Base-by-base conservation (phyloP, 2,888 invertebrate species). In the Dryocosmus kuriphilus region DNA sequence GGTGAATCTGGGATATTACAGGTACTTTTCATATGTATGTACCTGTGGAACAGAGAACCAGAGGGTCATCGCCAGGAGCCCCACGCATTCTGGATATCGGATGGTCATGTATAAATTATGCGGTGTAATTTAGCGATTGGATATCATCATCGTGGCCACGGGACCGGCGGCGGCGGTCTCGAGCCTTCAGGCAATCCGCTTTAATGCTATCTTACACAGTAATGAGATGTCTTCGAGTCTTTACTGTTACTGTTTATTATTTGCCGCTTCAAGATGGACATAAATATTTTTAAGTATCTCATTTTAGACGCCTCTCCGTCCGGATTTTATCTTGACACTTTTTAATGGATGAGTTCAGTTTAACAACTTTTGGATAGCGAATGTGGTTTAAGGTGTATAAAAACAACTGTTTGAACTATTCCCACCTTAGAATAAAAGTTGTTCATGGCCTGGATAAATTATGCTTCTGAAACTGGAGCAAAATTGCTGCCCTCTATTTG, bases 191-290 rank as follows among this genome's bases (percentile, higher is more conserved):
- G 74, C 60, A 71, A 62, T 79, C 79, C 63, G 74, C 77, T 79
- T 80, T 84, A 83, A 81, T 83, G 82, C 79, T 86, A 86, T 86
- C 85, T 86, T 84, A 84, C 84, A 82, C 82, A 84, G 83, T 90
- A 89, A 90, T 88, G 88, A 89, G 88, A 89, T 88, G 88, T 89
- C 88, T 88, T 86, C 84, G 84, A 80, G 81, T 82, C 83, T 84
- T 83, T 80, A 80, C 80, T 83, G 83, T 82, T 87, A 80, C 84
- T 86, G 84, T 87, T 86, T 87, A 89, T 89, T 87, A 87, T 87
- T 79, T 76, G 76, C 62, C 55, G 74, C 77, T 63, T 38, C 32
- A 65, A 65, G 38, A 38, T 16, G 22, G 9, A 65, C 35, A 22
- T 9, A 22, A 35, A 30, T 62, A 30, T 30, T n/a, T 30, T 62